Evolutionary conservation across 2,888 invertebrate genomes (phyloP).

Genomic region (Agrochola litura): DNA sequence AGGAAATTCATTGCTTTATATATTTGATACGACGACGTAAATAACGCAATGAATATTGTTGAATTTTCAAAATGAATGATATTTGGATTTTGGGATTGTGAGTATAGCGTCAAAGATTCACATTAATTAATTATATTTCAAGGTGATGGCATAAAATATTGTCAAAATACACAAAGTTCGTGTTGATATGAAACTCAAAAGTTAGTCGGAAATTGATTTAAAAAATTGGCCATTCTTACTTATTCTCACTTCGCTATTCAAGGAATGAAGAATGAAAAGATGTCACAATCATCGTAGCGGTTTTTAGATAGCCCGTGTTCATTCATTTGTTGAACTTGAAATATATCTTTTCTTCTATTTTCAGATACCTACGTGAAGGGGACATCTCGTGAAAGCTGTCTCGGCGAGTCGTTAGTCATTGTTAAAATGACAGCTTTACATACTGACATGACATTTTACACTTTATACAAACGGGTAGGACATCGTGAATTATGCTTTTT

Average conservation of each 20-base stretch:
- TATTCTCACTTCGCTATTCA: not conserved
- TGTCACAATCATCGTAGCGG: constrained; percentile 9
- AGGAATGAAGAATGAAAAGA: constrained; percentile 3
- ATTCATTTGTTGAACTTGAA: constrained; percentile 26
- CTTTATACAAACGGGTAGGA: not conserved
- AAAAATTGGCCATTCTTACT: not conserved
- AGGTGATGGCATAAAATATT: not conserved
- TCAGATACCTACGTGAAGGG: constrained; percentile 1
- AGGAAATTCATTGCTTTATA: not conserved
- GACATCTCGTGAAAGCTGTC: constrained; percentile 9
- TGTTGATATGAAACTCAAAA: not conserved
- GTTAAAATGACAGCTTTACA: constrained; percentile 18
- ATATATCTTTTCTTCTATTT: constrained; percentile 21
- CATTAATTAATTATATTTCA: not conserved
- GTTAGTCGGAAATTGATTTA: no score
- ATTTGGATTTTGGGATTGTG: no score
- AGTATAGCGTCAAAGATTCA: not conserved
- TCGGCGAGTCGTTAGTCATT: constrained; percentile 23
- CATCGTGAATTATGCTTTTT: not conserved
- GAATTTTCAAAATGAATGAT: no score
- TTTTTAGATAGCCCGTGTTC: constrained; percentile 8
- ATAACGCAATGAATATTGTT: not conserved
- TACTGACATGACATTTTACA: constrained; percentile 19
- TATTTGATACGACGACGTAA: not conserved
- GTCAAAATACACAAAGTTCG: no score